Evolutionary conservation across 1,140 invertebrate genomes (phyloP), one percentile per base, ranked within the genome.

Genomic region (Scaptomyza graminum): DNA sequence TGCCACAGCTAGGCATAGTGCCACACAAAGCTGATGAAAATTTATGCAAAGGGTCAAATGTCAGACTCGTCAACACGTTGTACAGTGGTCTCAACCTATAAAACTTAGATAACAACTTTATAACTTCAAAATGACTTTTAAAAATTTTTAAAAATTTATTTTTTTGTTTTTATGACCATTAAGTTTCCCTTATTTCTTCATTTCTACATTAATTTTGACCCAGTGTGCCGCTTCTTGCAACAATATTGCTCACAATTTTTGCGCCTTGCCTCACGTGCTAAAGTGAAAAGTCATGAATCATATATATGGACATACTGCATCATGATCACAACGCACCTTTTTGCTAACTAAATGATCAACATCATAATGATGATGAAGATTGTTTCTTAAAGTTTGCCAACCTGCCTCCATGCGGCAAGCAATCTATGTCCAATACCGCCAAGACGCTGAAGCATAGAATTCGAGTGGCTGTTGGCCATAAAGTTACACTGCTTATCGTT

Each of bases 231-330:
- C 25, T 66, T 49, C 61, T 62, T 62, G 1, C 37, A 52, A 16
- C 16, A 43, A 31, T 25, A 46, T 49, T 51, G 28, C 50, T 51
- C 31, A 16, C 39, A 25, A 43, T 71, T 74, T 28, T 69, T 41
- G 11, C 37, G n/a, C 34, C 56, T 34, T 28, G 46, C 16, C 44
- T 46, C 47, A 52, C 51, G 57, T 73, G 72, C 61, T 79, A 83
- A 87, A 88, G 83, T 87, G 83, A 87, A 87, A 87, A 83, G 83
- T 87, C 83, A 87, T 87, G 75, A 87, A 87, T 87, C 82, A 87
- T 74, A 54, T 65, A 57, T 44, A 54, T 65, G 41, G 15, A 51
- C 43, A 83, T 79, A 52, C 83, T 79, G 49, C 82, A 87, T 87
- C 71, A 88, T 82, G 78, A 78, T 82, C 83, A 79, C 65, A 76